A percentile compares a stretch with the other conserved stretches of the same genome.
Conservation (phyloP, 2,888 invertebrate genomes). For the Sarcophaga caerulescens region DNA sequence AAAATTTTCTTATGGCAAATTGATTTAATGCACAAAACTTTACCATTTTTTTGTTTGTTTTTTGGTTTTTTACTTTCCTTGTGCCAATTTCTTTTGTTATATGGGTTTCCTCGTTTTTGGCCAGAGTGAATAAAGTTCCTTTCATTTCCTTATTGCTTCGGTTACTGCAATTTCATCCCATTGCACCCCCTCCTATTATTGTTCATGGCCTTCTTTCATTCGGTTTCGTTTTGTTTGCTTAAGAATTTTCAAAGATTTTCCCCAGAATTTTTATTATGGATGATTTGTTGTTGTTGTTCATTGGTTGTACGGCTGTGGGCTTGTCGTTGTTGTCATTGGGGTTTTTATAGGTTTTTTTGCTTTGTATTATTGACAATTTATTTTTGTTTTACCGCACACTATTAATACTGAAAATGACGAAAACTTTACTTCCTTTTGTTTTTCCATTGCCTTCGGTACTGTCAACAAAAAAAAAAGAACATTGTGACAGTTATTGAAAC, state of each 20-base stretch:
- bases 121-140: constrained; percentile 9
- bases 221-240: background rate
- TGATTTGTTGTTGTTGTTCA: background rate
- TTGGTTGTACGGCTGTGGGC: background rate
- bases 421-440: constrained; percentile 17
- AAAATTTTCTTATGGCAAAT: constrained; percentile 60
- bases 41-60: constrained; percentile 12
- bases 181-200: too few relatives aligned
- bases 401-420: constrained; percentile 6
- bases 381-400: constrained; percentile 47
- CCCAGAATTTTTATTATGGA: background rate
- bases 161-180: too few relatives aligned
- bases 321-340: background rate
- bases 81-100: constrained; percentile 17
- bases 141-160: background rate
- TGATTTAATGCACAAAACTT: constrained; percentile 67
- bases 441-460: background rate
- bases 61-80: background rate
- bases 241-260: background rate
- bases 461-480: background rate
- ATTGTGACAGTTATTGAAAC: too few relatives aligned
- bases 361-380: constrained; percentile 23
- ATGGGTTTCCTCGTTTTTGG: constrained; percentile 14
- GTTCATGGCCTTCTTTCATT: background rate
- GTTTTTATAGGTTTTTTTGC: background rate